Evolutionary conservation across 2,113 vertebrate species (phyloP).

Genomic region (Sturnira hondurensis): DNA sequence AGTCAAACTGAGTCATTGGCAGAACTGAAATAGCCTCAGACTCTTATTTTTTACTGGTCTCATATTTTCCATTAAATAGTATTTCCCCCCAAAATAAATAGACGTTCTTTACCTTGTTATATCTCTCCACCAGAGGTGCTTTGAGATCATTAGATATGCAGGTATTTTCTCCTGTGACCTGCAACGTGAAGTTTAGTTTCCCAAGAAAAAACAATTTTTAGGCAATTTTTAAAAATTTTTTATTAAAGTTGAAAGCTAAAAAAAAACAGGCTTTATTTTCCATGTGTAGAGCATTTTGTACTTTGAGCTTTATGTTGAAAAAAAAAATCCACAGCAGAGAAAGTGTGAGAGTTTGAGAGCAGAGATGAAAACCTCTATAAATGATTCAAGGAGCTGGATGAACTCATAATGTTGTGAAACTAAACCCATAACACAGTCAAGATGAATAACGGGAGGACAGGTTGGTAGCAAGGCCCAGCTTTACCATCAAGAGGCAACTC

Average conservation of each 20-base stretch:
- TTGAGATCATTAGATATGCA: conserved; percentile 59
- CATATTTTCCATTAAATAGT: conserved; percentile 56
- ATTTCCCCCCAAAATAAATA: conserved; percentile 54
- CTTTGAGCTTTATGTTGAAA: conserved; percentile 20
- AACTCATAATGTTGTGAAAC: conserved; percentile 76
- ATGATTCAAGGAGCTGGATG: conserved; percentile 69
- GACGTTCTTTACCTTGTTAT: conserved; percentile 42
- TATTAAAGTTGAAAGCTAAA: conserved; percentile 6
- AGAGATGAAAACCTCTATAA: conserved; percentile 70
- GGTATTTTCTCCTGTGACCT: conserved; percentile 44
- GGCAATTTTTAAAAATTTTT: neutral
- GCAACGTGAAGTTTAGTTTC: conserved; percentile 56
- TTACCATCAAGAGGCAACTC: conserved; percentile 37
- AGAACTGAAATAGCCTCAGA: conserved; percentile 51
- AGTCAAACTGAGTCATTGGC: conserved; percentile 68
- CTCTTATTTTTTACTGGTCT: conserved; percentile 41
- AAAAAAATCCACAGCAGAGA: conserved; percentile 39
- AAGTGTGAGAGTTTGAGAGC: conserved; percentile 50
- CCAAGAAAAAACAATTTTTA: conserved; percentile 27
- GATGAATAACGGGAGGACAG: conserved; percentile 63
- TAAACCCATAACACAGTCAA: conserved; percentile 63
- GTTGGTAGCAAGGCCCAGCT: conserved; percentile 35
- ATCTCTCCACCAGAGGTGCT: conserved; percentile 56
- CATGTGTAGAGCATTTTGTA: conserved; percentile 5
- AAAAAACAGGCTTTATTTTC: conserved; percentile 37